Evolutionary conservation across 2,113 vertebrate species (phyloP).

Genomic region (Paradoxurus hermaphroditus): DNA sequence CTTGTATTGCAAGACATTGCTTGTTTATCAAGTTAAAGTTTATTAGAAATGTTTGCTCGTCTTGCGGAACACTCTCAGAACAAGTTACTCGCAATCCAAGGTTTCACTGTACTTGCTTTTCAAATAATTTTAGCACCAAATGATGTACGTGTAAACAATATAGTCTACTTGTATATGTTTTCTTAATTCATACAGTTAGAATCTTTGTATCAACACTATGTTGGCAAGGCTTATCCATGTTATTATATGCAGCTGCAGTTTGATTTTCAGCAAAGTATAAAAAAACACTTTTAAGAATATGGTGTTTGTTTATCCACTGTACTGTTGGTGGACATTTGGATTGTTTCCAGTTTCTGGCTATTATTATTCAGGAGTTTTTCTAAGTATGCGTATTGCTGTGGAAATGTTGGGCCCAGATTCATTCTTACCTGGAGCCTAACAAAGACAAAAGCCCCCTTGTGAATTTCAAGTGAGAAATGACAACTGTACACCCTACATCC

Average conservation of each 20-base stretch:
- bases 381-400: not conserved
- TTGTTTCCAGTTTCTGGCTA: not conserved
- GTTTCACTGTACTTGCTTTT: not conserved
- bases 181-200: not conserved
- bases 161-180: not conserved
- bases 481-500: not conserved
- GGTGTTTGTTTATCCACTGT: not conserved
- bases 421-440: not conserved
- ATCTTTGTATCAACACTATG: not conserved
- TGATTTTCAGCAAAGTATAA: not conserved
- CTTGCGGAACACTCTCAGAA: too few relatives aligned
- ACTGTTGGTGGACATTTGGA: not conserved
- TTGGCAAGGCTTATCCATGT: not conserved
- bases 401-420: not conserved
- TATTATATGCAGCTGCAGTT: not conserved
- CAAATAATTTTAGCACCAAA: not conserved
- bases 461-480: not conserved
- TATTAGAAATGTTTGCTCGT: too few relatives aligned
- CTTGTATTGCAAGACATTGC: too few relatives aligned
- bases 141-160: not conserved
- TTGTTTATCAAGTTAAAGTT: too few relatives aligned
- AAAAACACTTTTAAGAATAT: not conserved
- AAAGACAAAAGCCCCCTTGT: not conserved
- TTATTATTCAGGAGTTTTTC: not conserved
- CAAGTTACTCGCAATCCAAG: too few relatives aligned